Conservation (phyloP, 1,140 invertebrate genomes). For the Bicyclus anynana region DNA sequence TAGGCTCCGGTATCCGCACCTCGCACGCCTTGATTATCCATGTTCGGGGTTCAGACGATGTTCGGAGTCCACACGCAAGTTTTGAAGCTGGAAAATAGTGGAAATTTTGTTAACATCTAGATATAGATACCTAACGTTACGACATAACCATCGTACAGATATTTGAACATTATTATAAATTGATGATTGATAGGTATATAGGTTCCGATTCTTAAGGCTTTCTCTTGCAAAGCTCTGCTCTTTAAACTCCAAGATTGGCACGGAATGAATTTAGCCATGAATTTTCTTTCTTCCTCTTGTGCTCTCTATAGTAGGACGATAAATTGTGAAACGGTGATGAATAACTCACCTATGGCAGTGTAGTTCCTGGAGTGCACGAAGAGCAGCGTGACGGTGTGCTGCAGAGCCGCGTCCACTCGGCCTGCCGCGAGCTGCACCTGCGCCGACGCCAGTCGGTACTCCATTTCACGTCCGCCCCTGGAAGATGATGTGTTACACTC, state of each 20-base stretch:
- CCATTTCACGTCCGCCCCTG: slow-evolving; percentile 55
- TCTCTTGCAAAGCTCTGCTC: too few relatives aligned
- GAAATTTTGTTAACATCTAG: background rate
- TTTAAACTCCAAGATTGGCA: too few relatives aligned
- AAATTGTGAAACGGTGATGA: too few relatives aligned
- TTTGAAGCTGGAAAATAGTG: slow-evolving; percentile 43
- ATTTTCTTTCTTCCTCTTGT: too few relatives aligned
- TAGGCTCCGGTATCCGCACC: slow-evolving; percentile 48
- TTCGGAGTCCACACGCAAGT: slow-evolving; percentile 51
- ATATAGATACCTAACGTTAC: too few relatives aligned
- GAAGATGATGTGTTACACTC: slow-evolving; percentile 44
- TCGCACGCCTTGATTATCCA: slow-evolving; percentile 57
- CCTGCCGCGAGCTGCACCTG: slow-evolving; percentile 49
- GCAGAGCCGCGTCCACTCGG: slow-evolving; percentile 31
- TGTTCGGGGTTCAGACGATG: slow-evolving; percentile 36
- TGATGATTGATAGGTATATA: too few relatives aligned
- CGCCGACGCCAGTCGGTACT: slow-evolving; percentile 52
- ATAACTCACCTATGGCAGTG: slow-evolving; percentile 59
- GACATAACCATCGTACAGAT: too few relatives aligned
- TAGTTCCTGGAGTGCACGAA: slow-evolving; percentile 63
- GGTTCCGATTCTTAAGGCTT: too few relatives aligned
- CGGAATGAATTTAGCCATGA: too few relatives aligned
- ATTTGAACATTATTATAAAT: too few relatives aligned
- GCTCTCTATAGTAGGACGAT: too few relatives aligned
- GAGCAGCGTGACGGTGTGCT: slow-evolving; percentile 50